Evolutionary conservation across 2,888 invertebrate genomes (phyloP), one percentile per base, ranked within the genome.

Genomic region (Schizaphis graminum): DNA sequence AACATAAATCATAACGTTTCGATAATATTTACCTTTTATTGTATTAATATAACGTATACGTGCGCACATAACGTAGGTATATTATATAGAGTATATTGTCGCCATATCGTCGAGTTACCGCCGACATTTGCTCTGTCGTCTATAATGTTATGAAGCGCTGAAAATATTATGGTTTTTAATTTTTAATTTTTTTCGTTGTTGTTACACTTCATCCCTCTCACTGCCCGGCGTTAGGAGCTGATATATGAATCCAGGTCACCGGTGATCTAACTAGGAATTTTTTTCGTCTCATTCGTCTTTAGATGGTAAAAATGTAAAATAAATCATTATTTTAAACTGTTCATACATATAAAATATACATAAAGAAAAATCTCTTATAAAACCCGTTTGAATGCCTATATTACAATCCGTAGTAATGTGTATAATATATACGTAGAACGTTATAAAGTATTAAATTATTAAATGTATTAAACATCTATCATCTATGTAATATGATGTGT

Each of bases 31-130:
- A 35, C 77, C 77, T 35, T 21, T 77, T 77, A 35, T 77, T 35
- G 21, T 77, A 35, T 77, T 35, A 35, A 77, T 77, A 41, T 77
- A 41, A 44, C 44, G 5, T 85, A 44, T 85, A 77, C 35, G 77
- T 77, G 35, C 77, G 77, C 77, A 77, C 77, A 35, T 77, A 77
- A 77, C 77, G 77, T 77, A 77, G 35, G 35, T 77, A 77, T 77
- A 77, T 77, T 35, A 77, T 35, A 77, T 85, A 85, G 44, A 44
- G 85, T 85, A 44, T 85, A 85, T 41, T 85, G 84, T 44, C 24
- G 16, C 4, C 26, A 47, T 11, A 28, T 86, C 47, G 21, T 35
- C 21, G 21, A 77, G 35, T 77, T 21, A 35, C 8, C 77, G 21
- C 35, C 21, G 21, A 77, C 21, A 24, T 77, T 77, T 77, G 21